Base-by-base conservation (phyloP, 2,888 invertebrate species). In the Argyresthia goedartella region DNA sequence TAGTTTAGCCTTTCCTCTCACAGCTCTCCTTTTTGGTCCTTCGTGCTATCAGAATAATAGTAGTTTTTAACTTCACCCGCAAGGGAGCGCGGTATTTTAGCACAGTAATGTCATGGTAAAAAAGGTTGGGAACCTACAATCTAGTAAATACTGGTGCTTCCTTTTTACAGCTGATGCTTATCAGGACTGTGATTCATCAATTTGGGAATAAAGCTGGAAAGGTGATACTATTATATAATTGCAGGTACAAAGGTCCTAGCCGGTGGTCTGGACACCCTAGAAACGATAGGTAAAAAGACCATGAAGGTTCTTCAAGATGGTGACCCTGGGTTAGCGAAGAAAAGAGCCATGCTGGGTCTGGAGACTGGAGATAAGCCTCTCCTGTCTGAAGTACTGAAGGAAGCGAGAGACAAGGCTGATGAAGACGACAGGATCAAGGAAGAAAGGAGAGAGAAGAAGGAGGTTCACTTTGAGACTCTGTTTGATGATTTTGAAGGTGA, bases 201-300 rank as follows among this genome's bases (percentile, higher is more conserved):
- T n/a, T n/a, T n/a, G n/a, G n/a, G n/a, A n/a, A n/a, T n/a, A n/a
- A n/a, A n/a, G n/a, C n/a, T n/a, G n/a, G n/a, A n/a, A n/a, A n/a
- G n/a, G n/a, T n/a, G n/a, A n/a, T n/a, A n/a, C 25, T 6, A 25
- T 25, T 25, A 25, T n/a, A n/a, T n/a, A 25, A 55, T 71, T 76
- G 1, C 62, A 87, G 89, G 93, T 1, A 89, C 88, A 49, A 92
- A 91, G 81, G 94, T 95, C 0, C 88, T 95, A 58, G 88, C 91
- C 13, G 93, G 94, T 0, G 94, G 95, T 15, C 78, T 95, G 25
- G 97, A 95, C 67, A 97, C 97, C 0, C 78, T 98, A 48, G 98
- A 98, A 77, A 93, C 93, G 0, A 94, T 98, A 58, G 98, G 98
- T 8, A 97, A 97, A 73, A 97, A 97, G 73, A 98, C 97, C 0